These are phyloP conservation scores for Oxycera nigricornis DNA, from an alignment of 2,888 invertebrate genomes.

Conservation along the genomic window DNA sequence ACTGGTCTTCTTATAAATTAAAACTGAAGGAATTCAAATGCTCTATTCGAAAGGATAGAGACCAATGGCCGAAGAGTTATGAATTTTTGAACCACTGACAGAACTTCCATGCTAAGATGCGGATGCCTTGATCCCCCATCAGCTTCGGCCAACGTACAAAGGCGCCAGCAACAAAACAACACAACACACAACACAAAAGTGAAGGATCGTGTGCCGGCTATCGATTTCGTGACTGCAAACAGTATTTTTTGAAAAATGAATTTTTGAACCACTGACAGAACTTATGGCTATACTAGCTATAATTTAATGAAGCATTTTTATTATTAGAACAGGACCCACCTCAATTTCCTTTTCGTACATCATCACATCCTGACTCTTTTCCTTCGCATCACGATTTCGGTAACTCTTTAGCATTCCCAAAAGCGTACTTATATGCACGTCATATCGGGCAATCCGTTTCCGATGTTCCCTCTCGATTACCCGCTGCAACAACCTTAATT, in stretches of 20 bases:
- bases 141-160: no score
- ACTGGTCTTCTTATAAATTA: no score
- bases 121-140: no score
- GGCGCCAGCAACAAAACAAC: no score
- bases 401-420: conserved; percentile 50
- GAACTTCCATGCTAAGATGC: no score
- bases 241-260: not conserved
- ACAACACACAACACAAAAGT: not conserved
- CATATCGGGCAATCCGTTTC: conserved; percentile 53
- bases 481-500: conserved; percentile 51
- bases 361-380: conserved; percentile 7
- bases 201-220: not conserved
- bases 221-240: not conserved
- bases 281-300: no score
- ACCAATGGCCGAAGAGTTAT: no score
- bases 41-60: no score
- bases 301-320: no score
- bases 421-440: conserved; percentile 52
- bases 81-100: no score
- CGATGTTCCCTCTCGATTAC: conserved; percentile 53
- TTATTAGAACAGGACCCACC: conserved; percentile 48
- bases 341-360: conserved; percentile 3
- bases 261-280: not conserved
- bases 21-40: no score
- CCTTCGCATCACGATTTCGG: conserved; percentile 46